Conservation (phyloP, 2,888 invertebrate species). For the Lycaena phlaeas region DNA sequence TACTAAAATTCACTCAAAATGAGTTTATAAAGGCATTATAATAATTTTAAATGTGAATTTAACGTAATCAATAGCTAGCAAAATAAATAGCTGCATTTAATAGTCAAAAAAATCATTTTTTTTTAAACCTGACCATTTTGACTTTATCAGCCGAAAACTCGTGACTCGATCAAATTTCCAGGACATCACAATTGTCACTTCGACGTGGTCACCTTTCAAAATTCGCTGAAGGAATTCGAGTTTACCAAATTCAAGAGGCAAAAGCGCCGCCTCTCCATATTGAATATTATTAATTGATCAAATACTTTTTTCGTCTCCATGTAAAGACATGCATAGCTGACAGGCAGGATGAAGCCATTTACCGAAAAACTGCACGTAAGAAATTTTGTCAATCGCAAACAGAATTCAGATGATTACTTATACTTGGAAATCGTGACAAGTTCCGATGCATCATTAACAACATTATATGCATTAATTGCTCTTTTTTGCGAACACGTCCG, state of each 20-base stretch:
- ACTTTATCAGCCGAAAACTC: no score
- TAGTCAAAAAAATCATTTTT: no score
- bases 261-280: conserved; percentile 15
- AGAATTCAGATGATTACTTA: conserved; percentile 65
- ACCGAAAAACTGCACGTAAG: conserved; percentile 46
- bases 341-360: conserved; percentile 63
- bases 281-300: conserved; percentile 20
- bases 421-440: conserved; percentile 63
- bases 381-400: conserved; percentile 46
- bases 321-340: conserved; percentile 20
- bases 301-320: conserved; percentile 19
- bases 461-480: conserved; percentile 59
- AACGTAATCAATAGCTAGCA: no score
- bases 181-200: no score
- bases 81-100: no score
- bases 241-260: conserved; percentile 4
- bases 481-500: conserved; percentile 27
- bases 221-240: background rate
- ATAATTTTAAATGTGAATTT: no score
- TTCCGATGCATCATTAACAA: conserved; percentile 60
- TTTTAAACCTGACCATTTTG: no score
- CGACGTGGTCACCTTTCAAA: background rate
- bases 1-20: no score
- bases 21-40: no score
- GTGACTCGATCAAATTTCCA: no score